Base-by-base conservation (phyloP, 2,797 vertebrate species). In the Pseudopleuronectes americanus region DNA sequence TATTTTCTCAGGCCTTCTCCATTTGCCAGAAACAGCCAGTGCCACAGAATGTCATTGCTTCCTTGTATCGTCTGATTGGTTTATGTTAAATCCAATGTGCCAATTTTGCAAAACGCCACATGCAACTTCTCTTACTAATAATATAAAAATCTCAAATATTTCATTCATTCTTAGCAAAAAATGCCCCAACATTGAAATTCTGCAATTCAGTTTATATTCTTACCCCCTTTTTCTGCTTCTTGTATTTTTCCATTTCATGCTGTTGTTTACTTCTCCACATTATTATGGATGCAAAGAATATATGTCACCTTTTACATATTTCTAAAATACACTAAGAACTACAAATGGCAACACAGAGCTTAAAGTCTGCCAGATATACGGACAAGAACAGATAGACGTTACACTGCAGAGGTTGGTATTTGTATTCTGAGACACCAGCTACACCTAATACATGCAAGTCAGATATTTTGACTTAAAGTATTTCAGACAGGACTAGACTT, bases 401-500 rank as follows among this genome's bases (percentile, higher is more conserved):
- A 31, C 38, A 19, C 6, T 17, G 12, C 4, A 57, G 13, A 49
- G 3, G 8, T 36, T 53, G 38, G 14, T 14, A 13, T 10, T 41
- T 41, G 38, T 14, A 41, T 26, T 66, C n/a, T 17, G 26, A n/a
- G 21, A 17, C 13, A 68, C 8, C 12, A 43, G 26, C 24, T 55
- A 17, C 57, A 54, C 36, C n/a, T 64, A n/a, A 36, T 26, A 66
- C 59, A 70, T 60, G 19, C 22, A 31, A 21, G 6, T 24, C 43
- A 80, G 58, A 43, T 48, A 48, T 68, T 41, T n/a, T 19, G 38
- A 64, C 43, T 55, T 10, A 1, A 74, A 57, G 55, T 56, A 72
- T 82, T 69, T 66, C 24, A 54, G 49, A 7, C 77, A 72, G 62
- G 77, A 31, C 51, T 52, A 17, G 33, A 75, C 71, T 43, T 36